Evolutionary conservation across 2,797 vertebrate species (phyloP), one percentile per base, ranked within the genome.

Genomic region (Ciconia nigra): DNA sequence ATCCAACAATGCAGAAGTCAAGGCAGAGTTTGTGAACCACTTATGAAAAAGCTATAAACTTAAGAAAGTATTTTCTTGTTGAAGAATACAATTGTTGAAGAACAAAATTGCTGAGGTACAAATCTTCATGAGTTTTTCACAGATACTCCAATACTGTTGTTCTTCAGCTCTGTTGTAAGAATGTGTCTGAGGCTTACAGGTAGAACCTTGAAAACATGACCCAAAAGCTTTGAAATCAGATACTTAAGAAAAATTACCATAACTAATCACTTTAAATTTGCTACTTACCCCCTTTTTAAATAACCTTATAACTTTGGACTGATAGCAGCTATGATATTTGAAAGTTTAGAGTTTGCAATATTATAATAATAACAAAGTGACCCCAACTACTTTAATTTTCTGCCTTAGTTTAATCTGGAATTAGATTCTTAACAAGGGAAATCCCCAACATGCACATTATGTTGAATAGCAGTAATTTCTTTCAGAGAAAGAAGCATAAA

Each of bases 281-380:
- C 4, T 5, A 4, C 9, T 1, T 7, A 13, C 12, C 8, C 2
- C 2, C 3, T 2, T 6, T 4, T 20, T 2, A n/a, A 69, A 51
- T 9, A 6, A 29, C 66, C 13, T 46, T 73, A 31, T 17, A 5
- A 49, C 49, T 63, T 73, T 73, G 4, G 14, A 76, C 3, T 70
- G 17, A 55, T 41, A 47, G 31, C 12, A 72, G 16, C 33, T 67
- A 29, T 62, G 22, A 25, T 52, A 42, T 31, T 73, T 89, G 10
- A 52, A 73, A 73, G 10, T 72, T 59, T 76, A 79, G 33, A 70
- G 14, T 82, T 61, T 81, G 5, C 11, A 62, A 29, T 46, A 58
- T n/a, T 84, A 4, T 51, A 42, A 62, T 31, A 70, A 58, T 37
- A 57, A 65, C 7, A 59, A 67, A 61, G 15, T 73, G 31, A 46